Evolutionary conservation across 64 coral and sea anemone genomes (phyloP).

Genomic region (Platygyra sinensis): DNA sequence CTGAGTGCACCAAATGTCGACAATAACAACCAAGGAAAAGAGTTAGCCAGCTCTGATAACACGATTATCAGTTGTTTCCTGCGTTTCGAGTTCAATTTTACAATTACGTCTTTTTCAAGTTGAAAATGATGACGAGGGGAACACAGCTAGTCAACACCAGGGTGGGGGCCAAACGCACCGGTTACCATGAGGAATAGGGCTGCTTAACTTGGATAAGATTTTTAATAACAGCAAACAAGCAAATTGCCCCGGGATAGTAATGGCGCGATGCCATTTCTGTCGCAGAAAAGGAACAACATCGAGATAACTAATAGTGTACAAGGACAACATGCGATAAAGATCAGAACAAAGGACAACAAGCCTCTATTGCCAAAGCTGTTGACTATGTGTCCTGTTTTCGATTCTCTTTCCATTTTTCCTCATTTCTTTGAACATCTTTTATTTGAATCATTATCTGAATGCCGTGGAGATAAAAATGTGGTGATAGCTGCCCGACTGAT

Average conservation of each 20-base stretch:
- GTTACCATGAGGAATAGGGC: too few species aligned
- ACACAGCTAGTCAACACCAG: too few species aligned
- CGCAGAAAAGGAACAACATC: neutral
- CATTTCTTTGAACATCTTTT: conserved; percentile 56
- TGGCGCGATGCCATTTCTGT: neutral
- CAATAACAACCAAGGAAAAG: too few species aligned
- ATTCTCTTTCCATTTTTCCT: conserved; percentile 66
- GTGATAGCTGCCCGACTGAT: neutral
- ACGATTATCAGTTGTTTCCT: too few species aligned
- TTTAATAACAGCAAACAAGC: neutral
- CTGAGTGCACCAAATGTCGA: too few species aligned
- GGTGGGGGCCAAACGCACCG: too few species aligned
- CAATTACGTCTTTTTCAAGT: too few species aligned
- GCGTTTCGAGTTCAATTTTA: too few species aligned
- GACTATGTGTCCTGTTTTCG: conserved; percentile 39
- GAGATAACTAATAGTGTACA: neutral
- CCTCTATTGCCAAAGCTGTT: neutral
- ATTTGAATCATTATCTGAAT: conserved; percentile 43
- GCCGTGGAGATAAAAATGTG: neutral
- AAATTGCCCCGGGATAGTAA: neutral
- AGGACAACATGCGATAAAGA: neutral
- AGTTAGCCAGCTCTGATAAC: neutral
- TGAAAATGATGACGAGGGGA: too few species aligned
- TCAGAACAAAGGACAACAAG: neutral
- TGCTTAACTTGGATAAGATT: neutral